Evolutionary conservation across 2,888 invertebrate genomes (phyloP), one percentile per base, ranked within the genome.

Genomic region (Crocallis elinguaria): DNA sequence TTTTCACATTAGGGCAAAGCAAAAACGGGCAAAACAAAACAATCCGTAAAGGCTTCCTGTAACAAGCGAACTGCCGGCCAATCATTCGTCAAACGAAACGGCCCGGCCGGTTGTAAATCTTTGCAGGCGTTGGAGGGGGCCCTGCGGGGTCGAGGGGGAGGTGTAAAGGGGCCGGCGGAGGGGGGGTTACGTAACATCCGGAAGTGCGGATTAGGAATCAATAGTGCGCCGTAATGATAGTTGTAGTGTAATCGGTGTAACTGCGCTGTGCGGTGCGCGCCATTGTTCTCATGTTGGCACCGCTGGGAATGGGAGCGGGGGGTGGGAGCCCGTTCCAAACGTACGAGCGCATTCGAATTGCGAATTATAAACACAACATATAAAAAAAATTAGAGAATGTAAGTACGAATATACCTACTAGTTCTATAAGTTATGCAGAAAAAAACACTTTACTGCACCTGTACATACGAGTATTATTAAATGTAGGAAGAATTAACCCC

Each of bases 201-300:
- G 90, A 90, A 90, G 90, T 90, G 90, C 90, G 89, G 90, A 90
- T 91, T 91, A 91, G 90, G 90, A 90, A 91, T 91, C 90, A 89
- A 91, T 91, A 91, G 90, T 91, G 88, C 82, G 82, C 83, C 75
- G 86, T 89, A 90, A 90, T 90, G 88, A 90, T 90, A 90, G 90
- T 90, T 90, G 88, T 84, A 82, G 79, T 78, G 87, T 83, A 86
- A 84, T 86, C 80, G 64, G 56, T 62, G 85, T 77, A 76, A 84
- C 79, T 86, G 88, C 87, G 88, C 87, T 78, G 83, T 75, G 72
- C 67, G 77, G 69, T 81, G 84, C 82, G 86, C 84, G 77, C n/a
- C 48, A 58, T 68, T 69, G 62, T 60, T 49, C 48, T 44, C 60
- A 49, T 25, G 42, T 50, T 57, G 43, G 58, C 51, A 35, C 52